Evolutionary conservation across 2,113 vertebrate genomes (phyloP).

Genomic region (Tympanuchus pallidicinctus): DNA sequence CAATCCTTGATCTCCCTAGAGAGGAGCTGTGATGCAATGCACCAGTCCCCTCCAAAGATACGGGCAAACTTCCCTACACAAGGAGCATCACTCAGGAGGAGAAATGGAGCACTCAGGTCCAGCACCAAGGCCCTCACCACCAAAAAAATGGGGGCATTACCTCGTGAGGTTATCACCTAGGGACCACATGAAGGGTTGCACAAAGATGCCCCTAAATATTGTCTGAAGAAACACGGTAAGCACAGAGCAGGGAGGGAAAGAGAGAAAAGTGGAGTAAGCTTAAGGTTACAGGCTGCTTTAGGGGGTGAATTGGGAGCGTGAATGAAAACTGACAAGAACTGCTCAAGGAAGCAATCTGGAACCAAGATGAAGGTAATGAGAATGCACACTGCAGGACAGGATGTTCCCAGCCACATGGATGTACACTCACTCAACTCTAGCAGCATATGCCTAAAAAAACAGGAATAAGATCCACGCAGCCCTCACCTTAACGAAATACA

Average conservation of each 20-base stretch:
- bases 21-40: background rate
- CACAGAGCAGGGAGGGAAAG: background rate
- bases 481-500: background rate
- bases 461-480: background rate
- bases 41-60: background rate
- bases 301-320: background rate
- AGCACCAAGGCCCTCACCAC: background rate
- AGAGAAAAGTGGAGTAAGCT: background rate
- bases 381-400: fast-evolving
- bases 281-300: background rate
- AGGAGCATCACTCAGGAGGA: background rate
- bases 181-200: background rate
- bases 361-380: background rate
- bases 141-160: background rate
- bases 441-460: background rate
- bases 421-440: background rate
- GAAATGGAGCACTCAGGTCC: background rate
- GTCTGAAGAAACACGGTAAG: background rate
- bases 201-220: background rate
- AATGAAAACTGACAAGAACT: background rate
- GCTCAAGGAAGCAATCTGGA: background rate
- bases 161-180: background rate
- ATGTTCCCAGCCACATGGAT: background rate
- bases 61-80: background rate
- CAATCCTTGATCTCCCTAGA: background rate